A percentile compares a stretch with the other conserved stretches of the same genome.
Evolutionary conservation across 2,113 vertebrate species (phyloP).

Genomic region (Calidris pugnax): DNA sequence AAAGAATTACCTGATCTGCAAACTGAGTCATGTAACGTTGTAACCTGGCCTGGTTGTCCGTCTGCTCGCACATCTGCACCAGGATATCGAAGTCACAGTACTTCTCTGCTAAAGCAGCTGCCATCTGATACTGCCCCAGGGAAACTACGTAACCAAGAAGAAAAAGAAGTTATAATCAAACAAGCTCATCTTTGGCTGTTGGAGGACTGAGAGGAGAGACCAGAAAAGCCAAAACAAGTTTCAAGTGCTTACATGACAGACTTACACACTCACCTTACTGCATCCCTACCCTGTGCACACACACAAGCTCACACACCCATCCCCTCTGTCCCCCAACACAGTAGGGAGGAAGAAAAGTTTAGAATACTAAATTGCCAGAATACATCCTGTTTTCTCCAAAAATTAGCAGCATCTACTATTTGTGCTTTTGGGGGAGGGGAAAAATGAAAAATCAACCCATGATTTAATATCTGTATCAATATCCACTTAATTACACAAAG

Average conservation of each 20-base stretch:
- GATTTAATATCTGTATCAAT: not conserved
- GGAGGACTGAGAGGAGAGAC: not conserved
- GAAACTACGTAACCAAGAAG: slow-evolving; percentile 77
- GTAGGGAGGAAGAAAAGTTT: not conserved
- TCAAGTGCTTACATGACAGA: not conserved
- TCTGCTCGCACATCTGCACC: slow-evolving; percentile 95
- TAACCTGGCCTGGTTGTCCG: slow-evolving; percentile 90
- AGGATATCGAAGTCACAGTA: slow-evolving; percentile 97
- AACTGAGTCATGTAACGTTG: slow-evolving; percentile 96
- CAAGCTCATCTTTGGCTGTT: not conserved
- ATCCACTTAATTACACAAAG: not conserved
- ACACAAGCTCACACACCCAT: not conserved
- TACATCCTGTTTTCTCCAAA: not conserved
- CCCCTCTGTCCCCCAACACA: not conserved
- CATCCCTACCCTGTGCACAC: rapidly evolving
- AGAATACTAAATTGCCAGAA: not conserved
- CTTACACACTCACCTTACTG: not conserved
- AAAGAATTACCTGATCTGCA: slow-evolving; percentile 86
- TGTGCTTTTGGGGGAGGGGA: not conserved
- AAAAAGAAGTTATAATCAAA: not conserved
- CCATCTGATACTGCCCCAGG: slow-evolving; percentile 90
- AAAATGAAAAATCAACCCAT: not conserved
- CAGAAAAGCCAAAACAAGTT: not conserved
- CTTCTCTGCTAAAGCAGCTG: slow-evolving; percentile 92
- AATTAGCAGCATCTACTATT: not conserved